Percentiles rank a stretch among this genome's conserved stretches.
phyloP scores from a whole-genome alignment of 1,140 invertebrate species.

The Hylaeus volcanicus region DNA sequence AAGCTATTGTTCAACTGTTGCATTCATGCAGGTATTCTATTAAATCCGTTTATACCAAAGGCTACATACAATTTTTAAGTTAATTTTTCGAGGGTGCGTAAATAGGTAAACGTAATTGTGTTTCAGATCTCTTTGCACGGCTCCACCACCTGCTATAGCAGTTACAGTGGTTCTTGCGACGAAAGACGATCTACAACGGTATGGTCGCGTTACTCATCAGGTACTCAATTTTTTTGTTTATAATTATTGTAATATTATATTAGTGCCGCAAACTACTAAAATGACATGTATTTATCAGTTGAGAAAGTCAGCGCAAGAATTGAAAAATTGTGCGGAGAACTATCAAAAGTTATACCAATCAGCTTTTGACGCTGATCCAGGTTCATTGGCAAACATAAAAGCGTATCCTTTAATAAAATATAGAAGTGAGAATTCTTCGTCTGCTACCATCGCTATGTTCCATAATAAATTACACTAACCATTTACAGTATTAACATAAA shows the following conservation, averaged over 20 bases:
- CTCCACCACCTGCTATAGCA: slow-evolving; percentile 95
- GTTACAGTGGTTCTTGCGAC: slow-evolving; percentile 88
- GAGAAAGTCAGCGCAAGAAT: slow-evolving; percentile 88
- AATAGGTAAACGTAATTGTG: slow-evolving; percentile 8
- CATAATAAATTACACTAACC: neutral
- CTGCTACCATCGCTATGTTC: too few relatives aligned
- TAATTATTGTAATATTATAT: neutral
- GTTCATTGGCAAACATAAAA: slow-evolving; percentile 90
- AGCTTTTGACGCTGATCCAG: slow-evolving; percentile 95
- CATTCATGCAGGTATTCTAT: slow-evolving; percentile 83
- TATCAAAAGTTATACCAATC: slow-evolving; percentile 93
- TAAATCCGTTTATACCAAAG: neutral
- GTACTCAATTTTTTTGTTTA: slow-evolving; percentile 49
- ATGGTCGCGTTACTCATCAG: slow-evolving; percentile 91
- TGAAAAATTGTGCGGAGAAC: slow-evolving; percentile 87
- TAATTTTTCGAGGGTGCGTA: neutral
- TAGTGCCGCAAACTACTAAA: neutral
- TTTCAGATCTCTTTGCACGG: slow-evolving; percentile 88
- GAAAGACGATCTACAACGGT: slow-evolving; percentile 90
- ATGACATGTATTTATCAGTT: slow-evolving; percentile 79
- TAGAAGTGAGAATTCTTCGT: too few relatives aligned
- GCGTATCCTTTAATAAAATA: slow-evolving; percentile 81
- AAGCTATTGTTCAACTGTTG: slow-evolving; percentile 87
- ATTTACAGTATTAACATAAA: neutral
- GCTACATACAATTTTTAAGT: neutral